Evolutionary conservation across 2,113 vertebrate species (phyloP).

Genomic region (Mus spicilegus): DNA sequence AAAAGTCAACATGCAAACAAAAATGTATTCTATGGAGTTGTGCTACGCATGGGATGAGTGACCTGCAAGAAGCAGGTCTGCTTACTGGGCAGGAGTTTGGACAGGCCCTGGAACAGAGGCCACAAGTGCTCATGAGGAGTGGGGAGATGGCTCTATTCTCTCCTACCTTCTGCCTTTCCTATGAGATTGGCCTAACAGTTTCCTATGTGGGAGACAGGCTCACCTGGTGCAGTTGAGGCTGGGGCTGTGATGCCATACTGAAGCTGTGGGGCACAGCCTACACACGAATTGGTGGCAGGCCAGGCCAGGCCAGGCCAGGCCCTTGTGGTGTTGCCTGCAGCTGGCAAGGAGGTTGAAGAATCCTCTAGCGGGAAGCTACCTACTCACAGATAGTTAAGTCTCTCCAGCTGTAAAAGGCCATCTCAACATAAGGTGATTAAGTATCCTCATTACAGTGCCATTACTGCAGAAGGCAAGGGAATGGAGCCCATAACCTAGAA

Average conservation of each 20-base stretch:
- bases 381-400: neutral
- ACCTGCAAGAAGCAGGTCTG: neutral
- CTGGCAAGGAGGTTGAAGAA: neutral
- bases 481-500: neutral
- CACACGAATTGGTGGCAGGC: neutral
- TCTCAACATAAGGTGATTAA: neutral
- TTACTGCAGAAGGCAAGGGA: neutral
- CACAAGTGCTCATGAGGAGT: neutral
- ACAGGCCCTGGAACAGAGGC: neutral
- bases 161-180: neutral
- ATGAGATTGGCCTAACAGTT: neutral
- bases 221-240: neutral
- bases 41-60: neutral
- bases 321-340: neutral
- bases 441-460: neutral
- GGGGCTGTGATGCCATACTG: neutral
- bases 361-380: neutral
- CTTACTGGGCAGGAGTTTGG: too few species aligned
- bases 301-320: neutral
- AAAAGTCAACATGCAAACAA: constrained; percentile 12
- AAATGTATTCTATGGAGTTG: neutral
- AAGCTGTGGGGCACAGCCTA: neutral
- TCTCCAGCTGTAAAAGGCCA: neutral
- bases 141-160: neutral
- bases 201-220: neutral